Evolutionary conservation across 1,140 invertebrate species (phyloP), one percentile per base, ranked within the genome.

Genomic region (Myzus persicae): DNA sequence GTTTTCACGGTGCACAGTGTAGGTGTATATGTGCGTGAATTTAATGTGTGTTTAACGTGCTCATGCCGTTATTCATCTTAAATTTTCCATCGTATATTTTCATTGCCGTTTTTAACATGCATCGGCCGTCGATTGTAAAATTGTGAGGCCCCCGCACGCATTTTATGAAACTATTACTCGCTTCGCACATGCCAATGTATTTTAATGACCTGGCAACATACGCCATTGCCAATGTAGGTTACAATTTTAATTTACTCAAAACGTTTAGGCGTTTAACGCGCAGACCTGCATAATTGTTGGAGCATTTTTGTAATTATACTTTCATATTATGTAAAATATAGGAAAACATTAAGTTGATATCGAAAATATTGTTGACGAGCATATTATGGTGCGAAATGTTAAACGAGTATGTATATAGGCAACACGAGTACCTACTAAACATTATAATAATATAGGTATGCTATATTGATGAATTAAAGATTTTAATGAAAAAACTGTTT

Each of bases 211-310:
- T 26, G 14, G 42, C 31, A 44, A 87, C 42, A 44, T 31, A 38
- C 6, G 8, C 18, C 18, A 44, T 85, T 44, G 42, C 40, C 40
- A 46, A 46, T 46, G 36, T 87, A 87, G 36, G 36, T 44, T 87
- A 76, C n/a, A 87, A 9, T 26, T 87, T 87, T 87, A 87, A 87
- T 87, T 87, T 87, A 87, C 84, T 87, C 40, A 6, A 87, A 87
- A 31, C 42, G 18, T 87, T 44, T 24, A 26, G 26, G 31, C 40
- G 18, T 87, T 87, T 46, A n/a, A 87, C 18, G 42, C 14, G 24
- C 40, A 31, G 11, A 85, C 11, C 40, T 42, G 40, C 9, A 85
- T 85, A 76, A 76, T 76, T 76, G n/a, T 76, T 76, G n/a, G 14
- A 76, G n/a, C n/a, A 18, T 76, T 76, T 67, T 76, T n/a, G 59